Evolutionary conservation across 2,888 invertebrate genomes (phyloP).

Genomic region (Cheilosia vulpina): DNA sequence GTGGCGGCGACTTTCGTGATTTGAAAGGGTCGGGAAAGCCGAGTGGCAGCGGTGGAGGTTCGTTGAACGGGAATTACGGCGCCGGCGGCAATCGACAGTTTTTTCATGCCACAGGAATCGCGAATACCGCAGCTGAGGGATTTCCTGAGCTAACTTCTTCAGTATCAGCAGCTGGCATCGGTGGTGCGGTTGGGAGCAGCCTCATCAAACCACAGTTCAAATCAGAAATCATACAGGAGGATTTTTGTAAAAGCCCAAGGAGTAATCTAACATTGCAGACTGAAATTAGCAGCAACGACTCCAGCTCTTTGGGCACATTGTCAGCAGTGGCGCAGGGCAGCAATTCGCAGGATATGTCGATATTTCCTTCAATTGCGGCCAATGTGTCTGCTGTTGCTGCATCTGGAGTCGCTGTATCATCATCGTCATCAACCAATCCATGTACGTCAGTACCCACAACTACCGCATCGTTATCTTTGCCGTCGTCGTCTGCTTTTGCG

Average conservation of each 20-base stretch:
- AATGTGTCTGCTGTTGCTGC: constrained; percentile 56
- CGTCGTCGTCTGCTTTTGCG: neutral
- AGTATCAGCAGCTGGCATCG: constrained; percentile 31
- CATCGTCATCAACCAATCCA: constrained; percentile 34
- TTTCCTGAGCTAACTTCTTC: constrained; percentile 66
- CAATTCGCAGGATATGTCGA: constrained; percentile 51
- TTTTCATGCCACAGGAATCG: constrained; percentile 54
- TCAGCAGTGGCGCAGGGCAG: constrained; percentile 78
- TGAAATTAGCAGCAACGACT: constrained; percentile 81
- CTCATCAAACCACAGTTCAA: constrained; percentile 76
- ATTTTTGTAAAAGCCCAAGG: constrained; percentile 87
- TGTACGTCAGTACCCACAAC: constrained; percentile 8
- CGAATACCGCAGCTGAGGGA: constrained; percentile 45
- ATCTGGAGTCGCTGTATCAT: constrained; percentile 75
- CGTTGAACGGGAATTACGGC: constrained; percentile 56
- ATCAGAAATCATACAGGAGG: constrained; percentile 80
- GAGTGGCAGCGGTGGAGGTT: constrained; percentile 62
- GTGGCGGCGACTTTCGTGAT: constrained; percentile 79
- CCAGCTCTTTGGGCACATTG: constrained; percentile 86
- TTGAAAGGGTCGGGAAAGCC: constrained; percentile 70
- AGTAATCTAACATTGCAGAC: constrained; percentile 77
- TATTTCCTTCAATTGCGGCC: constrained; percentile 45
- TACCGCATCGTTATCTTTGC: constrained; percentile 13
- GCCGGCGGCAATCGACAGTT: constrained; percentile 51
- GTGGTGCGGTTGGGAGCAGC: constrained; percentile 57